Base-by-base conservation (phyloP, 2,797 vertebrate species). In the Nyctibius grandis region DNA sequence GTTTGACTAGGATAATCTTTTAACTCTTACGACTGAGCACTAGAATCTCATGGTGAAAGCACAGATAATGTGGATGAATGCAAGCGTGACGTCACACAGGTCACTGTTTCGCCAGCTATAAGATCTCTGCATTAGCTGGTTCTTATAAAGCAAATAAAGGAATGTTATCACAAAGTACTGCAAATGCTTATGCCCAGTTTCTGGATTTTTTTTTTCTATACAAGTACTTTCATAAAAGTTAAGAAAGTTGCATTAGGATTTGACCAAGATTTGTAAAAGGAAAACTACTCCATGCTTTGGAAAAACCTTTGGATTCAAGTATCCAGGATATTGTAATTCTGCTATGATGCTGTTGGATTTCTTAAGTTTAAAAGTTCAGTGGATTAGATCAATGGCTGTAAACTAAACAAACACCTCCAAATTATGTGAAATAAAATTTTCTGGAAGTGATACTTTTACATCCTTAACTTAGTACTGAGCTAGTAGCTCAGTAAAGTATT, bases 61-160 rank as follows among this genome's bases (percentile, higher is more conserved):
- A 31, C 7, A 5, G 38, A 2, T 57, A 21, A 2, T 4, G 2
- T 0, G 22, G 29, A 4, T n/a, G 48, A 59, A 33, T 3, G 7
- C 31, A 61, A 15, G 28, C 6, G 1, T 0, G 3, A 26, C 13
- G 19, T 38, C 15, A 5, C 50, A 9, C 1, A 8, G 17, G 69
- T 38, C 50, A 5, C 34, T 28, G 0, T 42, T 48, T 40, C 69
- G 57, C 16, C 18, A 3, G 25, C 7, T 6, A 3, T 13, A n/a
- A 44, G n/a, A 33, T 28, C 10, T 15, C 20, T 2, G 4, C 33
- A 11, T 45, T 29, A 53, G 45, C 19, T 5, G 7, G 20, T 68
- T 67, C 56, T 67, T 73, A 22, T 3, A 20, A 78, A 68, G 38
- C 19, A 73, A 36, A 21, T 20, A 14, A 72, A 69, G 34, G 42